Evolutionary conservation across 2,797 vertebrate genomes (phyloP), one percentile per base, ranked within the genome.

Genomic region (Chloroceryle inda): DNA sequence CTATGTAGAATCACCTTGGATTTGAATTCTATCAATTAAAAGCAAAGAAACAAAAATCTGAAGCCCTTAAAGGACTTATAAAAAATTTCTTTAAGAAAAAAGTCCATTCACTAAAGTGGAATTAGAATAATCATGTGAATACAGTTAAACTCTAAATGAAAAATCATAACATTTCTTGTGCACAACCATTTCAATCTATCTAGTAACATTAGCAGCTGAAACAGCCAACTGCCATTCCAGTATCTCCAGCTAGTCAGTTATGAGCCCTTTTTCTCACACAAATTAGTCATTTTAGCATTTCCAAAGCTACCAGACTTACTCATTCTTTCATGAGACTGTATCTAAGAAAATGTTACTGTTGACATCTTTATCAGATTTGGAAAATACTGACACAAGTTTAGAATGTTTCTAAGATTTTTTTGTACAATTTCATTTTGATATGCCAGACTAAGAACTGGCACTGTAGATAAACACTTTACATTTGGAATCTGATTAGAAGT

Each of bases 21-120:
- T 67, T 91, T 94, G 21, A 90, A 84, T 81, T 85, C 13, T 66
- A 50, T 50, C 84, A 84, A 91, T 83, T 95, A 69, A 91, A 93
- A 89, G 20, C 9, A 87, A 89, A 64, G 27, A 88, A 76, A 80
- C 47, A 77, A 80, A 88, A 71, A 56, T 31, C 6, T 38, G 52
- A 33, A 63, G 24, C 2, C 47, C 29, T 17, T 89, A 38, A 85
- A 85, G 37, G 47, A 73, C 10, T 63, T 27, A 44, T 3, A 59
- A 42, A 86, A 75, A 11, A 38, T 78, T 88, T 77, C 10, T 85
- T 95, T 80, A 16, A 50, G 10, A 59, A 75, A 67, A 78, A 62
- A 26, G 50, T 63, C 19, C 9, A 58, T 85, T 88, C 85, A 50
- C n/a, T 73, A 62, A 75, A 62, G 42, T 26, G 79, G 52, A 75